These are phyloP conservation scores for Maylandia zebra DNA, from an alignment of 2,113 vertebrate species.

Conservation along the genomic window DNA sequence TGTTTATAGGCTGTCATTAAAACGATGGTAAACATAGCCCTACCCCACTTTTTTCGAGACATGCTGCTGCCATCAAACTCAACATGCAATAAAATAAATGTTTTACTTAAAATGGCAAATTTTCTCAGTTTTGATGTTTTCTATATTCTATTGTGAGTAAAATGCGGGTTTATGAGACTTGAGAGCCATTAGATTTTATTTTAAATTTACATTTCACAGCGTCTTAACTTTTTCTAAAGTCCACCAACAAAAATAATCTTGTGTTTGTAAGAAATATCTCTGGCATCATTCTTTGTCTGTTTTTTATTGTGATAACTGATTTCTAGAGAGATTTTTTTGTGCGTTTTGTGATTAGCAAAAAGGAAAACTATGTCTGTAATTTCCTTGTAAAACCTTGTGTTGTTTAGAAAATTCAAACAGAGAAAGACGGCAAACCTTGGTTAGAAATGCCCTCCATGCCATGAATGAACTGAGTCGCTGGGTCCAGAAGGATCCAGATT, in stretches of 20 bases:
- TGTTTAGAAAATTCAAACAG: not conserved
- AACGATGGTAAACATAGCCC: rapidly evolving
- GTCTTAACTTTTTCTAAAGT: not conserved
- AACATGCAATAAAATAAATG: not conserved
- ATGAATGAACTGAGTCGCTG: not conserved
- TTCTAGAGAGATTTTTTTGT: not conserved
- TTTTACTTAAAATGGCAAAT: not conserved
- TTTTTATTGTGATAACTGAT: not conserved
- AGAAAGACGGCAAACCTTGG: not conserved
- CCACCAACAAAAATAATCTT: not conserved
- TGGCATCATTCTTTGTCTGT: not conserved
- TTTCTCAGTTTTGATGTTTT: not conserved
- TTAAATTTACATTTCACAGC: not conserved
- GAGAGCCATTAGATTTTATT: rapidly evolving
- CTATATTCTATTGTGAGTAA: not conserved
- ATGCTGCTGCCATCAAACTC: not conserved
- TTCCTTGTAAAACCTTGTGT: not conserved
- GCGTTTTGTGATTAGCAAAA: not conserved
- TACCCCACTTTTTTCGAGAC: not conserved
- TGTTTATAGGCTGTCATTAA: not conserved
- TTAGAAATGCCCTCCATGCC: not conserved
- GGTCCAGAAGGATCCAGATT: not conserved
- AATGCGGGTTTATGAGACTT: rapidly evolving
- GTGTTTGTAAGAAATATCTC: not conserved
- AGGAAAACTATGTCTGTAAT: not conserved